Conservation (phyloP, 1,140 invertebrate species). For the Cotesia vestalis region DNA sequence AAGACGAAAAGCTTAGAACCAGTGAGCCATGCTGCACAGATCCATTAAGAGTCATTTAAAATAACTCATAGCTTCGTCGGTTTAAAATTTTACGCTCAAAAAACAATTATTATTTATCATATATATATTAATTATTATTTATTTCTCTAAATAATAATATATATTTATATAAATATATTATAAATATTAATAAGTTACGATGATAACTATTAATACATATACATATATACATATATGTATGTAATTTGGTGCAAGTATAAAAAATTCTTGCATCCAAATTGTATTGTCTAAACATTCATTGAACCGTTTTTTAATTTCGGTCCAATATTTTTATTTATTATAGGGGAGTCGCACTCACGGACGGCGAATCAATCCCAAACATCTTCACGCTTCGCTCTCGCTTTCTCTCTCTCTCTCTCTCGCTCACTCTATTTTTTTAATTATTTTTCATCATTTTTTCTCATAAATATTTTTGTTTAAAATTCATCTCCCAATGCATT, state of each 20-base stretch:
- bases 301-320: slow-evolving; percentile 26
- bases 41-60: not conserved
- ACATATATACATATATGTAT: slow-evolving; percentile 20
- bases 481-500: not conserved
- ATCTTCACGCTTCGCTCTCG: slow-evolving; percentile 21
- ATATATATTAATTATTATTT: too few species aligned
- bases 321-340: slow-evolving; percentile 12
- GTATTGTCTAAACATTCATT: slow-evolving; percentile 38
- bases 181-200: too few species aligned
- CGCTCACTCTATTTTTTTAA: not conserved
- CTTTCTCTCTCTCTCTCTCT: not conserved
- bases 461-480: slow-evolving; percentile 11
- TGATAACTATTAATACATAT: too few species aligned
- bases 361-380: slow-evolving; percentile 37
- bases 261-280: slow-evolving; percentile 34
- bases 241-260: slow-evolving; percentile 30
- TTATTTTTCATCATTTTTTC: slow-evolving; percentile 12
- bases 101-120: too few species aligned
- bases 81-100: slow-evolving; percentile 3
- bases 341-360: slow-evolving; percentile 37
- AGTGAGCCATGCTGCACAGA: not conserved
- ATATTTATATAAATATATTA: not conserved
- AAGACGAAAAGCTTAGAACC: not conserved
- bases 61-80: not conserved
- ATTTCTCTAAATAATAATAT: not conserved